Evolutionary conservation across 2,113 vertebrate genomes (phyloP), one percentile per base, ranked within the genome.

Genomic region (Clarias macrocephalus): DNA sequence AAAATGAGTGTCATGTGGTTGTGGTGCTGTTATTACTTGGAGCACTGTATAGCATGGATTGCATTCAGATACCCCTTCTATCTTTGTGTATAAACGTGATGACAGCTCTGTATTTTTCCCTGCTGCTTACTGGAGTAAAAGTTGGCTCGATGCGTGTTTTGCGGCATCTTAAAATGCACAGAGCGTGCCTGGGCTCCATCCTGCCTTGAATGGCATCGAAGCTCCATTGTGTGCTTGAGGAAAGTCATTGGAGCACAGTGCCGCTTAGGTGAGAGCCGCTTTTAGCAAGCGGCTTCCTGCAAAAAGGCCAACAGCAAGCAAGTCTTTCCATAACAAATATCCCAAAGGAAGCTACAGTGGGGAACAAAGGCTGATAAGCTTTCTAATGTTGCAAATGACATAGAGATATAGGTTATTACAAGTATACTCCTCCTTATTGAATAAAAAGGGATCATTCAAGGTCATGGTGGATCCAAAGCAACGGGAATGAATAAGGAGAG

Each of bases 221-320:
- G 84, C 79, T 83, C 88, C 86, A 91, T 91, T 90, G 92, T 91
- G 85, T 89, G 87, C 21, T 82, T 66, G 19, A 86, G 57, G 88
- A 86, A 88, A 89, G 62, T 68, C 80, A 76, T 77, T 73, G 52
- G 56, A 56, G 52, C 70, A 72, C 84, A 83, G 63, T 77, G 72
- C 3, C 33, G 87, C 85, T 80, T 90, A 89, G 80, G 88, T 85
- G 73, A 88, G 48, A 15, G 66, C 87, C 42, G 84, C 81, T 92
- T 92, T 93, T 86, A 92, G 91, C 89, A 21, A 42, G 66, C 18
- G 75, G 76, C 76, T 92, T 93, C 91, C 89, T 85, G 72, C 73
- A n/a, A 37, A 37, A 80, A 79, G 62, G 85, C n/a, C 66, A 66
- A 72, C 60, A 48, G 48, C 48, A n/a, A 70, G 80, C 59, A n/a